phyloP scores from a whole-genome alignment of 2,113 vertebrate genomes.

The Mesitornis unicolor region DNA sequence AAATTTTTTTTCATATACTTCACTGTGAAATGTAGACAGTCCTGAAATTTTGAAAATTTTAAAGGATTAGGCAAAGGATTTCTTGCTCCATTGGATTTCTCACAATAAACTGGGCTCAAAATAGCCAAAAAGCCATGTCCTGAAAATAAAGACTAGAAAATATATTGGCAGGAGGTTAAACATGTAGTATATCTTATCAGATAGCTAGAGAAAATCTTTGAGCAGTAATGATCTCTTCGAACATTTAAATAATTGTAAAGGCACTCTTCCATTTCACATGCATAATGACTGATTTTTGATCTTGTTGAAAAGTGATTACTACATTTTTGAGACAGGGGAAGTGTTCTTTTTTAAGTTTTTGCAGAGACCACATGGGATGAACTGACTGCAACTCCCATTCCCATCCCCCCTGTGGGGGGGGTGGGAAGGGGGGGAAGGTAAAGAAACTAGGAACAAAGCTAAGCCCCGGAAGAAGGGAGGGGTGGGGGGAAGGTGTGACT shows the following conservation, averaged over 20 bases:
- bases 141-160: background rate
- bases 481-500: too few species aligned
- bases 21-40: background rate
- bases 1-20: background rate
- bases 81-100: background rate
- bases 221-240: background rate
- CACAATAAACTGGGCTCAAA: background rate
- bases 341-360: background rate
- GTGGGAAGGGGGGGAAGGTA: too few species aligned
- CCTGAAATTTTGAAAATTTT: background rate
- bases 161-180: background rate
- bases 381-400: too few species aligned
- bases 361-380: too few species aligned
- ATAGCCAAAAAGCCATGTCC: background rate
- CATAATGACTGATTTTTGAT: background rate
- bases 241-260: background rate
- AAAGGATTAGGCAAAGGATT: background rate
- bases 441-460: too few species aligned
- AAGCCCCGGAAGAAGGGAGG: too few species aligned
- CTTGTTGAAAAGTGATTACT: background rate
- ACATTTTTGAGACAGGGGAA: background rate
- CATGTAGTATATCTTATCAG: background rate
- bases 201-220: background rate
- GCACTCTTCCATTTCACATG: background rate
- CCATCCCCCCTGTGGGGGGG: too few species aligned